Evolutionary conservation across 1,140 invertebrate genomes (phyloP).

Genomic region (Drosophila kanapiae): DNA sequence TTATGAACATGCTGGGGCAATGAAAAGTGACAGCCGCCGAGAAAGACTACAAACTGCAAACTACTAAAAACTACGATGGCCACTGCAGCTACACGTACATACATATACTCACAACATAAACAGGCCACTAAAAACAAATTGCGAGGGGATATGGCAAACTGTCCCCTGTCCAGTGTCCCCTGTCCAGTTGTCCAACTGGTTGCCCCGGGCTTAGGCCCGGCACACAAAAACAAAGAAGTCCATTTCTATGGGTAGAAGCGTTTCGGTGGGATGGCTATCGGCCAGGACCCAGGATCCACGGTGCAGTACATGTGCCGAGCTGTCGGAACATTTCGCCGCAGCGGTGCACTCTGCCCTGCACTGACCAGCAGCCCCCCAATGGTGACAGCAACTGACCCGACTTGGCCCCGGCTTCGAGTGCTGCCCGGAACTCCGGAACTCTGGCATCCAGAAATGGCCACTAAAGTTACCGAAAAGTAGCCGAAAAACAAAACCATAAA

Average conservation of each 20-base stretch:
- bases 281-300: neutral
- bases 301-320: slow-evolving; percentile 46
- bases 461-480: slow-evolving; percentile 25
- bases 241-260: slow-evolving; percentile 31
- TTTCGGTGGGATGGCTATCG: slow-evolving; percentile 13
- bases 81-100: slow-evolving; percentile 25
- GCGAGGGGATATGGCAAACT: slow-evolving; percentile 4
- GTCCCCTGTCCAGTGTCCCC: slow-evolving; percentile 4
- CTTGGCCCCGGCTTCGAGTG: slow-evolving; percentile 31
- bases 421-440: slow-evolving; percentile 12
- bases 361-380: slow-evolving; percentile 22
- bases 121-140: slow-evolving; percentile 72
- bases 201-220: slow-evolving; percentile 37
- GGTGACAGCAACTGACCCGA: slow-evolving; percentile 56
- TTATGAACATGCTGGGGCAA: slow-evolving; percentile 66
- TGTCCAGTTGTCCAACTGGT: slow-evolving; percentile 12
- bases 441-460: slow-evolving; percentile 10
- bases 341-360: slow-evolving; percentile 60
- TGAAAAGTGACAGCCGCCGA: slow-evolving; percentile 70
- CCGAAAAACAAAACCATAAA: slow-evolving; percentile 40
- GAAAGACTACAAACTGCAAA: slow-evolving; percentile 52
- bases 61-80: slow-evolving; percentile 37
- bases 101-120: slow-evolving; percentile 42
- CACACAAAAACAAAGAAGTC: slow-evolving; percentile 47
- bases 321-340: slow-evolving; percentile 70